Base-by-base conservation (phyloP, 1,140 invertebrate species). In the Drosophila dunni region DNA sequence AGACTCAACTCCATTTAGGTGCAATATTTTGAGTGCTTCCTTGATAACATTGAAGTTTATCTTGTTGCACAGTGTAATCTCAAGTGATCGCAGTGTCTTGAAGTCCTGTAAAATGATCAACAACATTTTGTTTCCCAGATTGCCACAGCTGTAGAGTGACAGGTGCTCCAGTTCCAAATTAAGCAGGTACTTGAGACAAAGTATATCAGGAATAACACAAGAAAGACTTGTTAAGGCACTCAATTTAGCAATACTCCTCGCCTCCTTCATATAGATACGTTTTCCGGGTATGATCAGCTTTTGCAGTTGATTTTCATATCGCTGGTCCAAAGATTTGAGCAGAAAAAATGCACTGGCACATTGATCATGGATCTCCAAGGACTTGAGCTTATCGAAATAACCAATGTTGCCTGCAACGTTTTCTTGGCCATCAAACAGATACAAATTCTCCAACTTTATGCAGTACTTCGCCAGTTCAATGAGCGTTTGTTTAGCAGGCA, bases 201-300 rank as follows among this genome's bases (percentile, higher is more conserved):
- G n/a, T 10, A 57, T 11, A 20, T 57, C 17, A 10, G 54, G 38
- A 10, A 57, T 9, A 3, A 29, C 17, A 57, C 54, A 57, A 38
- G 36, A 40, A 1, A 57, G 54, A 8, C 36, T 42, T 7, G 4
- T 24, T 15, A 58, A n/a, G 5, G 57, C 57, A 1, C 17, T 15
- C 13, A 61, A 9, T 3, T 61, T 6, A 11, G 44, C 9, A 5
- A 61, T 46, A 13, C 29, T 42, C 9, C 17, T 7, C 9, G 44
- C 42, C 20, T 61, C 44, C 29, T n/a, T 48, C 2, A 17, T 13
- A 17, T 34, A 61, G 15, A 62, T 38, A 3, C 0, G 15, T 24
- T 62, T 62, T 0, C 60, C 60, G 11, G 60, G 46, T 11, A 62
- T 62, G n/a, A 40, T 38, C 3, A 62, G 34, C 34, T 40, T 46